Evolutionary conservation across 2,888 invertebrate genomes (phyloP).

Genomic region (Macaria liturata): DNA sequence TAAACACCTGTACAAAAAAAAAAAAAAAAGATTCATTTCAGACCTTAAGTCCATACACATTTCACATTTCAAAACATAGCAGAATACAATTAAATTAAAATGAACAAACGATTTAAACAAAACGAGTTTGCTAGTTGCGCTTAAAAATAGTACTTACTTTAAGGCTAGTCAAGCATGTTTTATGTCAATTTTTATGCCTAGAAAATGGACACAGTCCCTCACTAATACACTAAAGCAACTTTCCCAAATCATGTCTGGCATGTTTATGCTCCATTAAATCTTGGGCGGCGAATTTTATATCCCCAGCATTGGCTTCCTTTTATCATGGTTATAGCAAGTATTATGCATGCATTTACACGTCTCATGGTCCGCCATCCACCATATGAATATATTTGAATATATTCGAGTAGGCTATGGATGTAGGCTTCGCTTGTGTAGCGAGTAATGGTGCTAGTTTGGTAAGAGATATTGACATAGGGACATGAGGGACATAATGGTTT

Average conservation of each 20-base stretch:
- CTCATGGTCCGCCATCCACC: conserved; percentile 50
- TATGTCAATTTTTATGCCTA: background rate
- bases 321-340: conserved; percentile 39
- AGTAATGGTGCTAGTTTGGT: conserved; percentile 1
- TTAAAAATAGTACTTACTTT: too few species aligned
- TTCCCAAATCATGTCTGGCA: conserved; percentile 20
- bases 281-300: conserved; percentile 31
- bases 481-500: too few species aligned
- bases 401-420: conserved; percentile 55
- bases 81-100: too few species aligned
- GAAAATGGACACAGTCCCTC: background rate
- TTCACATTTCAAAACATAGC: too few species aligned
- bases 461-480: too few species aligned
- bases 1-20: too few species aligned
- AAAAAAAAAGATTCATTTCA: too few species aligned
- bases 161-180: too few species aligned
- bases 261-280: conserved; percentile 26
- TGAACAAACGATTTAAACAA: too few species aligned
- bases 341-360: conserved; percentile 50
- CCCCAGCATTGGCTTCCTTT: conserved; percentile 33
- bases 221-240: conserved; percentile 16
- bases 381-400: conserved; percentile 70
- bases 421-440: conserved; percentile 26
- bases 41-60: too few species aligned
- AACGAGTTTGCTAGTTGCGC: too few species aligned